Evolutionary conservation across 2,797 vertebrate species (phyloP).

Genomic region (Tauraco hartlaubi): DNA sequence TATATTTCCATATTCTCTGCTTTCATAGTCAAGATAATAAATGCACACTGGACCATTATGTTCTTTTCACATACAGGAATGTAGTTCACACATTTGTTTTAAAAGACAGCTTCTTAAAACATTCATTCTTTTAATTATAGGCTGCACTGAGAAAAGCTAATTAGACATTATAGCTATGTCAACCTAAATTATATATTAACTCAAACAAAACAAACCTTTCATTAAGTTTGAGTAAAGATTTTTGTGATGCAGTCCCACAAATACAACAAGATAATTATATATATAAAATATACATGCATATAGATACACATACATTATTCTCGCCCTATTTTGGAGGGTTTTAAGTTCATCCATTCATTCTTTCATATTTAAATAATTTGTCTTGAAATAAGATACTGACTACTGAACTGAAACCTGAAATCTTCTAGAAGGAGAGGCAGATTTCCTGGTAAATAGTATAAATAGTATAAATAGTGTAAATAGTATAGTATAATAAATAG

Average conservation of each 20-base stretch:
- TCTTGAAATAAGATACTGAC: neutral
- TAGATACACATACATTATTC: neutral
- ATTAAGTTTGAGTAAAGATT: neutral
- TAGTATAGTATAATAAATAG: neutral
- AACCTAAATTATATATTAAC: neutral
- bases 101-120: neutral
- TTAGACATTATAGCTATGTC: neutral
- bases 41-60: neutral
- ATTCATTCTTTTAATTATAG: neutral
- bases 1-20: neutral
- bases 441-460: neutral
- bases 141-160: neutral
- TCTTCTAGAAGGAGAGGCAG: neutral
- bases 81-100: neutral
- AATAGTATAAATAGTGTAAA: neutral
- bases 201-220: neutral
- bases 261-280: neutral
- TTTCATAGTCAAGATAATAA: neutral
- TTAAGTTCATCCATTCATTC: neutral
- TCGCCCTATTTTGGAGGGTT: neutral
- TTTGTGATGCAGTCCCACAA: neutral
- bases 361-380: conserved; percentile 4
- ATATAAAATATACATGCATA: neutral
- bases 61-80: neutral
- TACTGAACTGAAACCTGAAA: neutral